Conservation (phyloP, 1,140 invertebrate genomes). For the Zelostemma sp. region DNA sequence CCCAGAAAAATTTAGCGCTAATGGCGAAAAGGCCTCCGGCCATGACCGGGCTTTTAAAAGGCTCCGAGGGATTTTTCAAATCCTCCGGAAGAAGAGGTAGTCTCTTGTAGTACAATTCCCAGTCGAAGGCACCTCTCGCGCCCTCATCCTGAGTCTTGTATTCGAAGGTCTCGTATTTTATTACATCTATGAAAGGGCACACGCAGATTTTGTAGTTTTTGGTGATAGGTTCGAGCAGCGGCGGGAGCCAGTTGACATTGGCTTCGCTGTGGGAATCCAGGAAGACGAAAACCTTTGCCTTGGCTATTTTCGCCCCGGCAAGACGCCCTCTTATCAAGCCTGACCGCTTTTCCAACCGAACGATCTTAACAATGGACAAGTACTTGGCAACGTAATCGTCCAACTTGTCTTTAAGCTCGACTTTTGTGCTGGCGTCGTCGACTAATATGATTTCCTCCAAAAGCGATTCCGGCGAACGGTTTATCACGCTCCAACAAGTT, state of each 20-base stretch:
- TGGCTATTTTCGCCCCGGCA: conserved; percentile 86
- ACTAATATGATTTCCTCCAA: conserved; percentile 82
- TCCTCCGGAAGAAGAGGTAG: conserved; percentile 89
- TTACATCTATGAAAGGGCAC: conserved; percentile 97
- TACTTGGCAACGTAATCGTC: conserved; percentile 82
- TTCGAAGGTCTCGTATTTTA: conserved; percentile 93
- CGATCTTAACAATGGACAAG: conserved; percentile 78
- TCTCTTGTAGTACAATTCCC: conserved; percentile 97
- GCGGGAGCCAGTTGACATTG: conserved; percentile 96
- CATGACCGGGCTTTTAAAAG: conserved; percentile 94
- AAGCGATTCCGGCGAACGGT: conserved; percentile 76
- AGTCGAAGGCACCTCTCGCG: conserved; percentile 94
- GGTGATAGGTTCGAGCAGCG: conserved; percentile 91
- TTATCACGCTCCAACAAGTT: conserved; percentile 79
- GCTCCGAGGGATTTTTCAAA: conserved; percentile 84
- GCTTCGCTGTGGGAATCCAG: conserved; percentile 96
- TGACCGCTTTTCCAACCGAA: conserved; percentile 80
- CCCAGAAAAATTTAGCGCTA: conserved; percentile 92
- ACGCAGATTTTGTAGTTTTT: conserved; percentile 89
- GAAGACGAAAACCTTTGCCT: conserved; percentile 89
- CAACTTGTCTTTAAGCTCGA: conserved; percentile 75
- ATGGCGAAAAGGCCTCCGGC: conserved; percentile 95
- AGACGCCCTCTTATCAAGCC: conserved; percentile 91
- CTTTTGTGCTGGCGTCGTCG: conserved; percentile 78
- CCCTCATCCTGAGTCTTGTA: conserved; percentile 96